These are phyloP conservation scores for Procambarus virginalis DNA, from an alignment of 1,140 invertebrate species.

Conservation along the genomic window DNA sequence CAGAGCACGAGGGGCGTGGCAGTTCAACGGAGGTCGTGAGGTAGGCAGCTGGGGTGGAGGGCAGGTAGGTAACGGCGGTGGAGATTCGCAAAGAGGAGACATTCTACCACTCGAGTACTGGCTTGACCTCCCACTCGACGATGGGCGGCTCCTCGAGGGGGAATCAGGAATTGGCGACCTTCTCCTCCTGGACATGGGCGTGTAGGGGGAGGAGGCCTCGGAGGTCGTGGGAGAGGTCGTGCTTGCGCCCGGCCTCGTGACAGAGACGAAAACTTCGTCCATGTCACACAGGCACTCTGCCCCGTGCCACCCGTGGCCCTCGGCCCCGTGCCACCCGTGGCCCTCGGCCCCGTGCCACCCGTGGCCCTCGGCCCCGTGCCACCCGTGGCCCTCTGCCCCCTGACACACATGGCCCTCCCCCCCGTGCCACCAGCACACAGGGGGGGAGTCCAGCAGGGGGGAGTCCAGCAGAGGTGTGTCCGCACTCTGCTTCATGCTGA, in stretches of 20 bases:
- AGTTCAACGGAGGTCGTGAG: not conserved
- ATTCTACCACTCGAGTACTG: constrained; percentile 29
- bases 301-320: not conserved
- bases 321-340: not conserved
- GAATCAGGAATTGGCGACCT: constrained; percentile 2
- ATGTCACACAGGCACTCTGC: constrained; percentile 24
- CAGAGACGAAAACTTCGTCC: not conserved
- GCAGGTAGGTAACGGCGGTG: constrained; percentile 2
- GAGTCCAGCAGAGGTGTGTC: not conserved
- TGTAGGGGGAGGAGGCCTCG: constrained; percentile 17
- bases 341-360: not conserved
- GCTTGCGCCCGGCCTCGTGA: not conserved
- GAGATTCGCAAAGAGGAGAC: constrained; percentile 34
- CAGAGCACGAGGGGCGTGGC: not conserved
- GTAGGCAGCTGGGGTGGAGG: not conserved
- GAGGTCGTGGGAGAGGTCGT: not conserved
- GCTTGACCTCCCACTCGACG: constrained; percentile 31
- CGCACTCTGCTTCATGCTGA: constrained; percentile 21
- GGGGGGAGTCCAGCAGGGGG: not conserved
- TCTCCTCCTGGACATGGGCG: not conserved
- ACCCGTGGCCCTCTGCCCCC: not conserved
- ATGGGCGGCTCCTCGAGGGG: constrained; percentile 26
- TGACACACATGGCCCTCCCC: not conserved
- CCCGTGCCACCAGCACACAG: constrained; percentile 28
- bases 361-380: not conserved